Evolutionary conservation across 2,113 vertebrate species (phyloP), one percentile per base, ranked within the genome.

Genomic region (Percopsis transmontana): DNA sequence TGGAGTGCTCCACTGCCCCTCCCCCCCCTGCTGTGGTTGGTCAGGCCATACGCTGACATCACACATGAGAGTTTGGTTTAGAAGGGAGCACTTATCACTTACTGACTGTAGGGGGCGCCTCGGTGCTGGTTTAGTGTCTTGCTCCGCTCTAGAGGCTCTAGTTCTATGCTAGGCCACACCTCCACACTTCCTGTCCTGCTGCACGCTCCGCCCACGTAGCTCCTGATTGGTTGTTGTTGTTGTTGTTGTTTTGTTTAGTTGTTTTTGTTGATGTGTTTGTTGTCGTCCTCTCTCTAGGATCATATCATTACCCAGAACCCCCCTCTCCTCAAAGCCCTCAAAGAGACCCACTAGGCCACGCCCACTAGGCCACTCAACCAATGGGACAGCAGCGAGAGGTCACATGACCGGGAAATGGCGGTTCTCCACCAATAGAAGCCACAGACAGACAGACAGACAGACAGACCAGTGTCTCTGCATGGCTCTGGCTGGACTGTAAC

Each of bases 271-370:
- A 90, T 99, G 97, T 97, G 98, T 96, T 93, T 90, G 90, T 98
- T 98, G 96, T 99, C 95, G 96, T 98, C 97, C 97, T 99, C 96
- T 98, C 96, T 99, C 97, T 96, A 99, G 97, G 97, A 99, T 95
- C 96, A 98, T 98, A 97, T 98, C 97, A 98, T 95, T 95, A 96
- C 97, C 97, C 96, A 97, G 89, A 90, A 88, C 72, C 86, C 86
- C 97, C 97, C 96, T 96, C 95, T 96, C 97, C 96, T 98, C 97
- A 98, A 99, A 98, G 97, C 97, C 96, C 97, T 98, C 97, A 99
- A 98, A 99, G 97, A 98, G 97, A 99, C 97, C 97, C 97, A 98
- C 96, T 99, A 97, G 96, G 96, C 96, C 96, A 84, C 80, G 85
- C 80, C 85, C 82, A 82, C 85, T 85, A 89, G 85, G 86, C 87